Conservation (phyloP, 1,140 invertebrate genomes). For the Acromyrmex heyeri region DNA sequence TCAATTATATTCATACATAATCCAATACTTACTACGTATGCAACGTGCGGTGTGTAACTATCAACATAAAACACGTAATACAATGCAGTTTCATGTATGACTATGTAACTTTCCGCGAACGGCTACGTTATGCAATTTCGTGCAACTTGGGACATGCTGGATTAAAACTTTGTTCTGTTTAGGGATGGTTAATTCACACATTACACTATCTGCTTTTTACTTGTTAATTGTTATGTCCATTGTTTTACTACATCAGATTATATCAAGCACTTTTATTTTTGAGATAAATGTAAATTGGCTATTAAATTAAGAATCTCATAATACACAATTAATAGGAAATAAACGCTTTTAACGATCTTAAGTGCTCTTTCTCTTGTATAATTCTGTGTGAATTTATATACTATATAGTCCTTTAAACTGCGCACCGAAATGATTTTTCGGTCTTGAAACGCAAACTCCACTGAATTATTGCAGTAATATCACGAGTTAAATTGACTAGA, state of each 20-base stretch:
- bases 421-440: too few species aligned
- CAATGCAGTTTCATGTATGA: constrained; percentile 44
- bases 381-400: too few species aligned
- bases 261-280: neutral
- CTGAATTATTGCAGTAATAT: too few species aligned
- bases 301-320: neutral
- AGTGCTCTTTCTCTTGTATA: too few species aligned
- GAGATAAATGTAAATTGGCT: neutral
- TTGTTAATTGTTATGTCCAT: neutral
- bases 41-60: constrained; percentile 32
- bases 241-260: too few species aligned
- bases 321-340: too few species aligned
- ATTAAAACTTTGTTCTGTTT: constrained; percentile 49
- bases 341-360: too few species aligned
- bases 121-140: constrained; percentile 42
- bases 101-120: constrained; percentile 37
- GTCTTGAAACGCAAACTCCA: too few species aligned
- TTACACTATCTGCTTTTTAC: constrained; percentile 16
- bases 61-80: constrained; percentile 53
- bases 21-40: constrained; percentile 26
- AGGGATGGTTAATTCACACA: neutral
- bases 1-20: constrained; percentile 35
- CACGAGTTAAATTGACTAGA: too few species aligned
- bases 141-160: constrained; percentile 30
- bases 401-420: too few species aligned